Conservation (phyloP, 2,888 invertebrate species). For the Bellardia pandia region DNA sequence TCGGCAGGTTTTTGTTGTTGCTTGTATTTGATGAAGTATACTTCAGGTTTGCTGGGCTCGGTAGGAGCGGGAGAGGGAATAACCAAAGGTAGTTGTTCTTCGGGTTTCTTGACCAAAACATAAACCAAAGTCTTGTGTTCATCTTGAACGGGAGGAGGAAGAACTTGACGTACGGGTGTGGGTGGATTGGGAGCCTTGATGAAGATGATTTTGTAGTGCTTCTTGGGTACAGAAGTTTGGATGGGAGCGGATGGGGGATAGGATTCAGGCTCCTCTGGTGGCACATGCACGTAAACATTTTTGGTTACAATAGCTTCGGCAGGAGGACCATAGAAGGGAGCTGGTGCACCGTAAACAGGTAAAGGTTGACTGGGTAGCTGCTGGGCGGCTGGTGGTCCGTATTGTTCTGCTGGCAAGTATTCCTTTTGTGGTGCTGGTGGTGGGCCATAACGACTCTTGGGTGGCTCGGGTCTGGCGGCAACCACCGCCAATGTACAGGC, state of each 20-base stretch:
- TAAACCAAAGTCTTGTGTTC: constrained; percentile 95
- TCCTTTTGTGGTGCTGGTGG: constrained; percentile 81
- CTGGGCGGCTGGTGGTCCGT: constrained; percentile 76
- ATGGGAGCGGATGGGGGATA: constrained; percentile 83
- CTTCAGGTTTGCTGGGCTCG: constrained; percentile 94
- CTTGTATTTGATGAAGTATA: constrained; percentile 93
- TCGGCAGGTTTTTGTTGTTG: constrained; percentile 81
- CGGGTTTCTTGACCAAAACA: constrained; percentile 94
- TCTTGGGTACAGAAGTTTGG: constrained; percentile 85
- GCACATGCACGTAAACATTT: constrained; percentile 86
- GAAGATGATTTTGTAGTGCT: constrained; percentile 86
- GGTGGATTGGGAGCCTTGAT: constrained; percentile 86
- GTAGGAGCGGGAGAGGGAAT: constrained; percentile 93
- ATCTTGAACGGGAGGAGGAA: constrained; percentile 90
- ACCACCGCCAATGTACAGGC: constrained; percentile 83
- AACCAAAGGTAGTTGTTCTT: constrained; percentile 91
- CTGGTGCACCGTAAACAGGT: constrained; percentile 82
- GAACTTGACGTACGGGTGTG: constrained; percentile 84
- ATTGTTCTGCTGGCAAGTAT: constrained; percentile 79
- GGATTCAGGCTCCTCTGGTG: constrained; percentile 85
- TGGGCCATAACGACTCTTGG: constrained; percentile 81
- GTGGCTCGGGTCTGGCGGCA: constrained; percentile 84
- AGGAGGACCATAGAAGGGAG: constrained; percentile 83
- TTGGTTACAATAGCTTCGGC: constrained; percentile 82
- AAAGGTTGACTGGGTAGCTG: constrained; percentile 77